These are phyloP conservation scores for Nannoperca obscura DNA, from an alignment of 2,797 vertebrate species.

Conservation along the genomic window DNA sequence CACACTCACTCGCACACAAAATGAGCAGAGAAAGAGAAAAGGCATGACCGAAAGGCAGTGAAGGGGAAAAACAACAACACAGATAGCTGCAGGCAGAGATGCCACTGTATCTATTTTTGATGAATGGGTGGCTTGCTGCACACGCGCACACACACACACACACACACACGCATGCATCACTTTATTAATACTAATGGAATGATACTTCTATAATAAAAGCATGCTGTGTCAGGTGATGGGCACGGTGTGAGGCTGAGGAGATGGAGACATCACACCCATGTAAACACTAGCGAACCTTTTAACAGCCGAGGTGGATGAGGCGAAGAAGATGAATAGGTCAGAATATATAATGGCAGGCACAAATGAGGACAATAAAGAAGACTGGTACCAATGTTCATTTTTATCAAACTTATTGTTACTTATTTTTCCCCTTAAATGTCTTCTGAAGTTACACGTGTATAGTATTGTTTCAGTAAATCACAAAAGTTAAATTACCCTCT, in stretches of 20 bases:
- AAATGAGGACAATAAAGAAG: slow-evolving; percentile 14
- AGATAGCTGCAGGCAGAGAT: slow-evolving; percentile 69
- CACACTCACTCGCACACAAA: slow-evolving; percentile 37
- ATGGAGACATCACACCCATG: slow-evolving; percentile 78
- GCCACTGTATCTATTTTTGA: slow-evolving; percentile 80
- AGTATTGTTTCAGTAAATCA: not conserved
- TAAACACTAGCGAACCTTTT: slow-evolving; percentile 80
- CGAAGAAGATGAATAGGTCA: slow-evolving; percentile 43
- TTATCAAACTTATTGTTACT: slow-evolving; percentile 15
- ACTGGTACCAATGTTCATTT: slow-evolving; percentile 8
- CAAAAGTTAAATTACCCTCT: slow-evolving; percentile 4
- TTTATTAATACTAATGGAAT: slow-evolving; percentile 81
- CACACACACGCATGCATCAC: not conserved
- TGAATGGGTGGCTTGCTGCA: slow-evolving; percentile 63
- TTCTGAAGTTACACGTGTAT: slow-evolving; percentile 1
- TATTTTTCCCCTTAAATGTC: not conserved
- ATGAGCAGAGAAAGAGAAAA: slow-evolving; percentile 36
- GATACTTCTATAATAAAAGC: slow-evolving; percentile 78
- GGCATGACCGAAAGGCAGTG: slow-evolving; percentile 62
- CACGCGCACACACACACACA: slow-evolving; percentile 10
- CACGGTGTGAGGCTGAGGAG: slow-evolving; percentile 64
- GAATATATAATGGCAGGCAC: slow-evolving; percentile 35
- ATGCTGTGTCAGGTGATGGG: slow-evolving; percentile 71
- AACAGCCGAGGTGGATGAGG: slow-evolving; percentile 53
- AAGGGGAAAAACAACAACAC: slow-evolving; percentile 83